Base-by-base conservation (phyloP, 2,888 invertebrate species). In the Ganaspis brasiliensis region DNA sequence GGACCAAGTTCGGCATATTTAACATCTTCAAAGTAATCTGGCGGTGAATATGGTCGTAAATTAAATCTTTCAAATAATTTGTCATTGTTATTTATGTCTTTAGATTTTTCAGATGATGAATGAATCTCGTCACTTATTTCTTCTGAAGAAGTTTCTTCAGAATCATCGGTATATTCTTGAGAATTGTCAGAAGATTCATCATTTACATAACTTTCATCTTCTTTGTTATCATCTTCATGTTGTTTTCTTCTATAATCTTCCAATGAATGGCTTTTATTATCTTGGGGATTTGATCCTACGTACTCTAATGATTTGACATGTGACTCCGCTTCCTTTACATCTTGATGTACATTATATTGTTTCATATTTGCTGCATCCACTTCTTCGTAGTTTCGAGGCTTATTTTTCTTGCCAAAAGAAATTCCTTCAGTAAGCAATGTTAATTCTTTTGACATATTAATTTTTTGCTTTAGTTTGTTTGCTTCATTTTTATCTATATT, bases 1-100 rank as follows among this genome's bases (percentile, higher is more conserved):
- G 89, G 87, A 0, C 91, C 91, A 12, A 91, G 80, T 14, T 89
- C 84, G 0, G 86, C 56, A 72, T 87, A 88, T 37, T 84, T 86
- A 0, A 85, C 83, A 72, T 91, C 89, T n/a, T 89, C 86, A 76
- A 82, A 87, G 79, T 83, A 87, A 77, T 90, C 89, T 1, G 87
- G 83, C 0, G 88, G 89, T 0, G 90, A 91, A n/a, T 79, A 83
- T 3, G 91, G 90, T 40, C 89, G 83, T 0, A 79, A 80, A 3
- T 77, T 75, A 72, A 85, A 91, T 40, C 83, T 81, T 21, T 83
- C 84, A 40, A 89, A 91, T 21, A 84, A 81, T 21, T 83, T 78
- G 0, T 82, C 76, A 14, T 86, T 83, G 0, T 77, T 77, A 19
- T 78, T 73, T 45, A 59, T 79, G 63, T 84, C 79, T 75, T 81